Base-by-base conservation (phyloP, 30 jellyfish, hydroid and myxozoan species). In the Euphysa ruthae region DNA sequence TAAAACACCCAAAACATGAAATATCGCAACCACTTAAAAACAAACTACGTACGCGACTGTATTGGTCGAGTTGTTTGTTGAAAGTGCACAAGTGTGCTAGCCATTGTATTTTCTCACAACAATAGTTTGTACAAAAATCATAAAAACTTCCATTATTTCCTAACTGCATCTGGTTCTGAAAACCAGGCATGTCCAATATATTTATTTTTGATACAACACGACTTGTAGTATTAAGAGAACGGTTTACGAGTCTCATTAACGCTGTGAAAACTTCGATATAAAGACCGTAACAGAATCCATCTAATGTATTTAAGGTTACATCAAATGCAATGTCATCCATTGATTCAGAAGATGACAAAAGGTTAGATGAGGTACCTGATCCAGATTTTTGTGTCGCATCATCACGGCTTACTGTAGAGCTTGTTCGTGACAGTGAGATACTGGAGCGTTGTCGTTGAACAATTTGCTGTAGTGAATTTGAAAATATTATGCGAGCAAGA, bases 211-310 rank as follows among this genome's bases (percentile, higher is more conserved):
- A 22, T 18, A 64, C 55, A 32, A 70, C 82, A 49, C 85, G 84
- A 15, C 57, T 49, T 1, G 82, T 60, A 25, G 94, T 88, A 25
- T 85, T 57, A 4, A 69, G 60, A 0, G 95, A 77, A 54, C 96
- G 79, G 81, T 88, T 88, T 23, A 88, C 69, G 0, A 88, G 85
- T 50, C 97, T 74, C 15, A 74, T 50, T 3, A 81, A 66, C 13
- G 97, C 94, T 3, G 94, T 72, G 69, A 88, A 88, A 20, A 94
- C 77, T 78, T 88, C 97, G 16, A 88, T 78, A 66, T 88, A 88
- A 35, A 88, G 86, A 15, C 97, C 97, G 82, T 60, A 71, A 2
- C 74, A 82, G 58, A 88, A 81, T 31, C 92, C 97, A 23, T 76
- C 90, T 38, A 88, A 58, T 32, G 97, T 89, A 55, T 66, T 79